Conservation (phyloP, 1,140 invertebrate species). For the Drosophila watanabei region DNA sequence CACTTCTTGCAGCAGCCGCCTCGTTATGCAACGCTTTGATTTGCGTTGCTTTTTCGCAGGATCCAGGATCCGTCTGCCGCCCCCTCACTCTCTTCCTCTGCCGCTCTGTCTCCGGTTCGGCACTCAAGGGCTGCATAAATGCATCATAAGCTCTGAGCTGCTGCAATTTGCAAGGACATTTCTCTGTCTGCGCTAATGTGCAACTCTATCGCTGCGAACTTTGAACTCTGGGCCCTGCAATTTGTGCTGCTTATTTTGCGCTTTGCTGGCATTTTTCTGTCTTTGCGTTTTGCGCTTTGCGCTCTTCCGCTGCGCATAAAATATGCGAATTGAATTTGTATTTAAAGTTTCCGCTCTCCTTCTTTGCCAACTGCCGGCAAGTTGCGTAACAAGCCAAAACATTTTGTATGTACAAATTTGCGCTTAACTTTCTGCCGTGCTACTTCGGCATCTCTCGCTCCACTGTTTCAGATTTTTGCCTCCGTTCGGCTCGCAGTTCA, state of each 20-base stretch:
- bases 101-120: constrained; percentile 21
- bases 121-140: constrained; percentile 77
- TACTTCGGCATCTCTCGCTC: constrained; percentile 5
- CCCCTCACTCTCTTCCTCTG: not conserved
- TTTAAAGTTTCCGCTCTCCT: constrained; percentile 72
- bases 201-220: constrained; percentile 66
- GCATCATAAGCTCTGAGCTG: constrained; percentile 74
- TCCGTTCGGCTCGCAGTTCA: constrained; percentile 41
- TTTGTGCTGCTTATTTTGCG: constrained; percentile 79
- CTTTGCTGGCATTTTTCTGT: constrained; percentile 72
- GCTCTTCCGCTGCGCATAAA: constrained; percentile 66
- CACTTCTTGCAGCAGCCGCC: constrained; percentile 71
- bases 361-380: constrained; percentile 55
- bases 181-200: constrained; percentile 74
- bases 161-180: constrained; percentile 74
- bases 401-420: constrained; percentile 81
- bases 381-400: constrained; percentile 79
- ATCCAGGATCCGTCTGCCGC: constrained; percentile 2
- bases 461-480: constrained; percentile 8
- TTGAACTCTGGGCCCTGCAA: constrained; percentile 66
- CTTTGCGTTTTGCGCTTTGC: constrained; percentile 72
- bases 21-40: constrained; percentile 68
- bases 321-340: constrained; percentile 84
- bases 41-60: constrained; percentile 52
- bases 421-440: constrained; percentile 67